Base-by-base conservation (phyloP, 1,140 invertebrate genomes). In the Drosophila kepulauana region DNA sequence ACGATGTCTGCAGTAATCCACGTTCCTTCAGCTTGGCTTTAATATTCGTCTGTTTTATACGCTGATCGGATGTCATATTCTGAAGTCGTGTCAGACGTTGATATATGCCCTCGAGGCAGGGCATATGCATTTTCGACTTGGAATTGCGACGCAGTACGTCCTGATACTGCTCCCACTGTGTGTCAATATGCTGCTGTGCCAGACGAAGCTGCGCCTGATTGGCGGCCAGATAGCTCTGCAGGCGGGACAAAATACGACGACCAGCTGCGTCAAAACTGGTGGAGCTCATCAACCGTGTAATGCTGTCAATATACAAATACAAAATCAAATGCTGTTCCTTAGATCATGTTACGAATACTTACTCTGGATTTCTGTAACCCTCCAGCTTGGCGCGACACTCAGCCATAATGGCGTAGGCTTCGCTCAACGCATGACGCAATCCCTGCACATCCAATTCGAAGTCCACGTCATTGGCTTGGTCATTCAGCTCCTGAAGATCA, bases 101-200 rank as follows among this genome's bases (percentile, higher is more conserved):
- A 89, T 96, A 96, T 3, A 96, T 94, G 28, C 94, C 94, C 82
- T 96, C 95, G 70, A 96, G 81, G 1, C 94, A 95, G 1, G 94
- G 94, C 75, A 95, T 94, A 79, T 93, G 93, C 84, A 93, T 91
- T 66, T 90, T 92, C 11, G 93, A 89, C 45, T 91, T 93, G 33
- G 82, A 85, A 43, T 93, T 93, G 64, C 93, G 93, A 1, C 93
- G 91, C 13, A 93, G 86, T 57, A 94, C 91, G 64, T 94, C 93
- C 77, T 93, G 92, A 78, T 94, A 93, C 61, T 94, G 93, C 10
- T 94, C 94, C 95, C 95, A 96, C 62, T 95, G 94, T 10, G 94
- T 92, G 76, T 95, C 95, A 4, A 96, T 91, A 8, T 94, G 92
- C 63, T 93, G 93, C 76, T 94, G 93, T 0, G 94, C 93, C 82